Conservation (phyloP, 23 tunicate species). For the Trididemnum clinides region DNA sequence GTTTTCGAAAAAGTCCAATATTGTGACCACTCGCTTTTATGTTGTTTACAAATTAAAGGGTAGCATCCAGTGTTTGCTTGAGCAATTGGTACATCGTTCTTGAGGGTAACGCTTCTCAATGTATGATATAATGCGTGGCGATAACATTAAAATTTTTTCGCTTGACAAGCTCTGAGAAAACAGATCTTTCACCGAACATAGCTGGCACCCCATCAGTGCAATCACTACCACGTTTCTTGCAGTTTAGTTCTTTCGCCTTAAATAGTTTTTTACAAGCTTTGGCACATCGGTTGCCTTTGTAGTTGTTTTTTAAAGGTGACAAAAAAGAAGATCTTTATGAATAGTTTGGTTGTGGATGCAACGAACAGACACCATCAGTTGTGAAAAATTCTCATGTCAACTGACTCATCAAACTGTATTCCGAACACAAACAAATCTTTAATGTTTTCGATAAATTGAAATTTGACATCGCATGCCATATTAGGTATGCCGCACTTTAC, state of each 20-base stretch:
- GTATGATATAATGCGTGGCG: constrained; percentile 45
- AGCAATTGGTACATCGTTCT: constrained; percentile 44
- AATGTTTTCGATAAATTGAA: constrained; percentile 29
- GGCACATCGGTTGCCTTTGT: constrained; percentile 45
- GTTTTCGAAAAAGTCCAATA: constrained; percentile 42
- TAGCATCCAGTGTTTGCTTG: constrained; percentile 47
- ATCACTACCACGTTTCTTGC: constrained; percentile 30
- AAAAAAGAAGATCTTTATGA: constrained; percentile 37
- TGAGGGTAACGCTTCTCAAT: constrained; percentile 49
- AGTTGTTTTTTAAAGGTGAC: constrained; percentile 52
- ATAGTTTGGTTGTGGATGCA: constrained; percentile 31
- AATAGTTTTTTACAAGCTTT: constrained; percentile 20
- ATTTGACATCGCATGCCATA: constrained; percentile 34
- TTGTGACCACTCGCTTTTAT: constrained; percentile 31
- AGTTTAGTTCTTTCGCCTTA: constrained; percentile 45
- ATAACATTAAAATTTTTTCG: constrained; percentile 38
- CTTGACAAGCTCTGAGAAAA: constrained; percentile 37
- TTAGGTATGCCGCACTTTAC: neutral
- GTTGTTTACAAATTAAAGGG: constrained; percentile 22
- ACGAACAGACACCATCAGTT: neutral
- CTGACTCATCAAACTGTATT: constrained; percentile 46
- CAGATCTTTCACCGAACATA: constrained; percentile 50
- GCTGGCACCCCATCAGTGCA: constrained; percentile 56
- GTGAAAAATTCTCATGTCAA: constrained; percentile 15
- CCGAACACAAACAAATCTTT: constrained; percentile 31